These are phyloP conservation scores for Brachyrhaphis roseni DNA, from an alignment of 2,797 vertebrate genomes.

Conservation along the genomic window DNA sequence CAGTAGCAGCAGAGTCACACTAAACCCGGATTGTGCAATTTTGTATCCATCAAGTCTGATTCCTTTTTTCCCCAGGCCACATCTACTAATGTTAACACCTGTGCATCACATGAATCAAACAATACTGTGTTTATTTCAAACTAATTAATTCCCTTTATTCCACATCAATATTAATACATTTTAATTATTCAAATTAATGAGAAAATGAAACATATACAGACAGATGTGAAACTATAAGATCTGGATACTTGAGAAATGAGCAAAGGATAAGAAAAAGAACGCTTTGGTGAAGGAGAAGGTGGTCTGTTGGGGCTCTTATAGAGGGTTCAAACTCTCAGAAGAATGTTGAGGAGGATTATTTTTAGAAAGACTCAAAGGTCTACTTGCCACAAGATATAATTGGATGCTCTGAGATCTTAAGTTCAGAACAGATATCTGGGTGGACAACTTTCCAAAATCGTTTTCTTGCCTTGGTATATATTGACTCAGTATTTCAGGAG, in stretches of 20 bases:
- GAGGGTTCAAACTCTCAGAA: not conserved
- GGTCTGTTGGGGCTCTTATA: not conserved
- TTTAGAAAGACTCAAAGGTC: conserved; percentile 11
- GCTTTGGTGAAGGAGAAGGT: not conserved
- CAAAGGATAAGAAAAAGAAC: not conserved
- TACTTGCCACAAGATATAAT: conserved; percentile 7
- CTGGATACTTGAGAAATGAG: not conserved
- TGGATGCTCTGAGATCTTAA: conserved; percentile 2
- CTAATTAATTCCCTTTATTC: not conserved
- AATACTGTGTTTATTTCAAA: not conserved
- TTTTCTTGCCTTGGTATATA: not conserved
- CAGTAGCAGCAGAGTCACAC: not conserved
- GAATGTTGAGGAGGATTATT: conserved; percentile 8
- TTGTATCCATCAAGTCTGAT: not conserved
- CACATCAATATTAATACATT: not conserved
- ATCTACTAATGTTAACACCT: not conserved
- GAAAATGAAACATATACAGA: not conserved
- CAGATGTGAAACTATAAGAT: not conserved
- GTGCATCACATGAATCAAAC: not conserved
- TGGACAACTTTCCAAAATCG: not conserved
- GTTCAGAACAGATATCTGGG: not conserved
- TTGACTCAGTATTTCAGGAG: not conserved
- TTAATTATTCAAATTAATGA: not conserved
- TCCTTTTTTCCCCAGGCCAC: not conserved
- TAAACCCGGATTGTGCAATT: not conserved